Percentiles rank a stretch among this genome's conserved stretches.
Conservation (phyloP, 2,797 vertebrate species). For the Tamandua tetradactyla region DNA sequence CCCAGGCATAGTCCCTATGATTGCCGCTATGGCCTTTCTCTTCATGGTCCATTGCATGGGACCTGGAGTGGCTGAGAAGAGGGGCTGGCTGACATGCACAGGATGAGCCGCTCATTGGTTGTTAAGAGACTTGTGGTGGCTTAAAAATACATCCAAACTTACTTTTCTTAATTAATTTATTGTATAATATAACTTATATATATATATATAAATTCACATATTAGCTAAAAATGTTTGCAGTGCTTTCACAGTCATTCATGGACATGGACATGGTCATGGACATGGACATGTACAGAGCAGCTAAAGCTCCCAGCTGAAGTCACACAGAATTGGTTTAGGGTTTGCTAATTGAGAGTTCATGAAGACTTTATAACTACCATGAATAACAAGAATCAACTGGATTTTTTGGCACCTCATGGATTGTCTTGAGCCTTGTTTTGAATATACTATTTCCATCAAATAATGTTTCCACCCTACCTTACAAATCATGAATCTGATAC, state of each 20-base stretch:
- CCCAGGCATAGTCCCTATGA: background rate
- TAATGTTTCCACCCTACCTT: background rate
- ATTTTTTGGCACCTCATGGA: background rate
- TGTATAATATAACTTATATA: no score
- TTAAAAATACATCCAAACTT: background rate
- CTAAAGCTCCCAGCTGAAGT: no score
- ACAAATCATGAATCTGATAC: background rate
- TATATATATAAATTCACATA: no score
- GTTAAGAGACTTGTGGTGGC: background rate
- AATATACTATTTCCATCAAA: constrained; percentile 3
- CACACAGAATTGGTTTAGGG: no score
- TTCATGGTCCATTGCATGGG: background rate
- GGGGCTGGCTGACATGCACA: background rate
- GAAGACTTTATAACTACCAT: no score
- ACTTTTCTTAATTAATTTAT: no score
- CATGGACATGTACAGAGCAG: no score
- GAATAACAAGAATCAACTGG: no score
- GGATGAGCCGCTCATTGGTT: background rate
- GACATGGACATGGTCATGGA: no score
- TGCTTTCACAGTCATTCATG: no score
- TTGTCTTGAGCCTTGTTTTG: background rate
- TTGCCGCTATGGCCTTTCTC: background rate
- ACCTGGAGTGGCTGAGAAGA: background rate
- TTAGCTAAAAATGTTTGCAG: no score
- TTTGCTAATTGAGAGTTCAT: no score